A percentile compares a stretch with the other conserved stretches of the same genome.
Conservation (phyloP, 2,888 invertebrate genomes). For the Netelia virgata region DNA sequence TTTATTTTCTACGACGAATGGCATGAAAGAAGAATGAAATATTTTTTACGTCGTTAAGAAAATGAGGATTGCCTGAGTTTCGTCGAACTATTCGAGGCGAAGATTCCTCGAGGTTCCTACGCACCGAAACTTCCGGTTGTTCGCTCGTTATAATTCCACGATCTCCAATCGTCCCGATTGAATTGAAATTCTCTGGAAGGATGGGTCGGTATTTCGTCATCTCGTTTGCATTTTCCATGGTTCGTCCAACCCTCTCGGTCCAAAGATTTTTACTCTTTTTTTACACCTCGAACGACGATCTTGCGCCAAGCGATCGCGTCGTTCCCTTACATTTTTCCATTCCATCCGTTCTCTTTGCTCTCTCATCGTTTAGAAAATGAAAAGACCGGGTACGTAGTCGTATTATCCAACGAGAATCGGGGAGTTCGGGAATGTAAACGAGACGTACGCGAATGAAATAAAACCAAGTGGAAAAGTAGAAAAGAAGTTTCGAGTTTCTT, state of each 20-base stretch:
- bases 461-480: background rate
- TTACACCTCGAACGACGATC: background rate
- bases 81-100: no score
- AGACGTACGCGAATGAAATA: slow-evolving; percentile 11
- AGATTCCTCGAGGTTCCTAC: background rate
- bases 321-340: background rate
- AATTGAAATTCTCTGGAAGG: background rate
- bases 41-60: no score
- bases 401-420: slow-evolving; percentile 62
- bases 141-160: background rate
- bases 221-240: background rate
- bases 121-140: background rate
- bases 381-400: background rate
- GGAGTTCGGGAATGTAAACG: slow-evolving; percentile 37
- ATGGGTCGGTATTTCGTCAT: background rate
- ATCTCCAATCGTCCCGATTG: background rate
- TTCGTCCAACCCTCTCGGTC: background rate
- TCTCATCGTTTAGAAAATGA: background rate
- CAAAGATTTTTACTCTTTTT: background rate
- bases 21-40: no score
- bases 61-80: no score
- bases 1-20: no score
- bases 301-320: background rate
- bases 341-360: background rate
- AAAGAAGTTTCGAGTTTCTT: background rate